A percentile compares a stretch with the other conserved stretches of the same genome.
phyloP scores from a whole-genome alignment of 2,113 vertebrate genomes.

The Nansenia antarctica region DNA sequence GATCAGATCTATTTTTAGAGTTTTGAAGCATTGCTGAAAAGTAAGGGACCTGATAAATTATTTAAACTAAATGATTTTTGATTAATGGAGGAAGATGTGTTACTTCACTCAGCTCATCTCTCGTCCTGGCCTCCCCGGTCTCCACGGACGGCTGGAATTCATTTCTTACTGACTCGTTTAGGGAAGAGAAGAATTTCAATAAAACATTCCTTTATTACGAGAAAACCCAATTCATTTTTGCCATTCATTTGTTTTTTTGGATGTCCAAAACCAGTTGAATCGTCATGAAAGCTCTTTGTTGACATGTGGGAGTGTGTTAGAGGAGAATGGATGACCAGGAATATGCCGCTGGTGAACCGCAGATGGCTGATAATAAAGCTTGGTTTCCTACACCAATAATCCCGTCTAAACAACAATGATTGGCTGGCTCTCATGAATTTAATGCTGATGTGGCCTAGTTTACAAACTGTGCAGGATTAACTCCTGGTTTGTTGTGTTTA shows the following conservation, averaged over 20 bases:
- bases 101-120: conserved; percentile 7
- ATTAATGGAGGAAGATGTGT: conserved; percentile 57
- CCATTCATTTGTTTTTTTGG: neutral
- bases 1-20: conserved; percentile 62
- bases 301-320: neutral
- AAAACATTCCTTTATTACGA: neutral
- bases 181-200: neutral
- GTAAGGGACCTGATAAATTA: conserved; percentile 64
- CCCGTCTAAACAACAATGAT: conserved; percentile 52
- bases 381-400: conserved; percentile 14
- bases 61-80: conserved; percentile 58
- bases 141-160: neutral
- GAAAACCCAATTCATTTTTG: neutral
- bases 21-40: conserved; percentile 37
- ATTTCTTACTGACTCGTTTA: neutral
- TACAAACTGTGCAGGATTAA: conserved; percentile 62
- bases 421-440: conserved; percentile 58
- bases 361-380: conserved; percentile 43
- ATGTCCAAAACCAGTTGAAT: conserved; percentile 8
- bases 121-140: neutral
- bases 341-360: conserved; percentile 31
- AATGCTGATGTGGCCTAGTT: conserved; percentile 69
- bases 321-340: conserved; percentile 30
- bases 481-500: conserved; percentile 45
- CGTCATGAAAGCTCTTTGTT: conserved; percentile 13